phyloP scores from a whole-genome alignment of 1,140 invertebrate species.

The Catajapyx aquilonaris region DNA sequence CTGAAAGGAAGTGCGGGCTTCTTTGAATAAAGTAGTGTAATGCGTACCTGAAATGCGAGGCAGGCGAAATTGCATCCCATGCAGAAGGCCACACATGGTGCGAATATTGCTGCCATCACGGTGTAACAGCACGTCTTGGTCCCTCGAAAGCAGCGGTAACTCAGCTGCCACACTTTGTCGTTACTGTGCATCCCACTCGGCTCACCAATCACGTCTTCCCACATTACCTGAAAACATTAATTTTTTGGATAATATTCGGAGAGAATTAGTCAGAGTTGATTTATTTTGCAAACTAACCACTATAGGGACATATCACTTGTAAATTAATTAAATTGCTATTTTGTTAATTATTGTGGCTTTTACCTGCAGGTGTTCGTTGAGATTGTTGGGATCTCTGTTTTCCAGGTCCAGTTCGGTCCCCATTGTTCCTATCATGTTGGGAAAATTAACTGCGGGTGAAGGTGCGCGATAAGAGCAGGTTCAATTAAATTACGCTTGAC shows the following conservation, averaged over 20 bases:
- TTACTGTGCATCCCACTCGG: slow-evolving; percentile 46
- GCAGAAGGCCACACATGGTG: slow-evolving; percentile 39
- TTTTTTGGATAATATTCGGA: neutral
- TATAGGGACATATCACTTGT: no score
- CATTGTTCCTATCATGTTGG: neutral
- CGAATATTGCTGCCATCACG: slow-evolving; percentile 37
- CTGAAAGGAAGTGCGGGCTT: neutral
- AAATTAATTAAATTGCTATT: neutral
- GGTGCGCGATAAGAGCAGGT: no score
- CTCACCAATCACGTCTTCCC: slow-evolving; percentile 57
- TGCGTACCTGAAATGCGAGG: slow-evolving; percentile 41
- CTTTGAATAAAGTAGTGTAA: neutral
- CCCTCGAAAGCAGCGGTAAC: slow-evolving; percentile 40
- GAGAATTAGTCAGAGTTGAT: neutral
- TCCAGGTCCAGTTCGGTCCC: slow-evolving; percentile 26
- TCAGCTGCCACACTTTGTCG: slow-evolving; percentile 50
- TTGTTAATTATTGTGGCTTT: slow-evolving; percentile 1
- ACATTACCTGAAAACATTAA: slow-evolving; percentile 31
- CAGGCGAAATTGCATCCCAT: slow-evolving; percentile 51
- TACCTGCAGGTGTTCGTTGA: slow-evolving; percentile 47
- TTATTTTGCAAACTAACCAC: no score
- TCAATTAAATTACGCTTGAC: no score
- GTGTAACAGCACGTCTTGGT: slow-evolving; percentile 48
- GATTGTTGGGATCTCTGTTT: slow-evolving; percentile 40
- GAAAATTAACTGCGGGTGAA: no score